Evolutionary conservation across 2,888 invertebrate species (phyloP).

Genomic region (Aporophyla lueneburgensis): DNA sequence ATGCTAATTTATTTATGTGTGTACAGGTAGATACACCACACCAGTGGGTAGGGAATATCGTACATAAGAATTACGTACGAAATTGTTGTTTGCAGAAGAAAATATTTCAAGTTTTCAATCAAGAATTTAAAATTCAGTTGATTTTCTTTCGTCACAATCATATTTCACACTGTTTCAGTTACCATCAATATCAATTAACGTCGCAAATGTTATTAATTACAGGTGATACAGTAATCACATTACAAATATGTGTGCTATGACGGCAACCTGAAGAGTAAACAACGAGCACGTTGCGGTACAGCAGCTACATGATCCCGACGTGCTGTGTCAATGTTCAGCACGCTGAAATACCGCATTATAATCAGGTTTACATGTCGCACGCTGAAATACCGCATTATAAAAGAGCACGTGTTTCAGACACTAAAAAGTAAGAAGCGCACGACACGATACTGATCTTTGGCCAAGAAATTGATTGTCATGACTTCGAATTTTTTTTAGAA

Average conservation of each 20-base stretch:
- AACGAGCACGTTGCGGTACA: constrained; percentile 53
- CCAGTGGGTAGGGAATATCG: background rate
- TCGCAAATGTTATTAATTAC: constrained; percentile 56
- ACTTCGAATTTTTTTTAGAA: background rate
- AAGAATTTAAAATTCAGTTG: constrained; percentile 16
- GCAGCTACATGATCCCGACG: constrained; percentile 33
- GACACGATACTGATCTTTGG: constrained; percentile 10
- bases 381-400: constrained; percentile 19
- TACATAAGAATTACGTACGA: background rate
- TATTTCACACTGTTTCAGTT: constrained; percentile 1
- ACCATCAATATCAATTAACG: constrained; percentile 48
- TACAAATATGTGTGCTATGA: constrained; percentile 61
- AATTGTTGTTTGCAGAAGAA: background rate
- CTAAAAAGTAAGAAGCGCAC: constrained; percentile 3
- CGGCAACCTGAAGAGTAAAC: constrained; percentile 39
- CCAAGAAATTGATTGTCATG: constrained; percentile 9
- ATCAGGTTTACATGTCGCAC: constrained; percentile 11
- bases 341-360: constrained; percentile 20
- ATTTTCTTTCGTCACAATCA: constrained; percentile 11
- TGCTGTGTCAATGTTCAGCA: constrained; percentile 43
- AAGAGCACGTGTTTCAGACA: constrained; percentile 12
- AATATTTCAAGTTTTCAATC: constrained; percentile 13
- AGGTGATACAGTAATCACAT: constrained; percentile 59
- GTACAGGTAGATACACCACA: background rate
- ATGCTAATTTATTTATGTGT: constrained; percentile 5